A percentile compares a stretch with the other conserved stretches of the same genome.
These are phyloP conservation scores for Jordanella pulchra DNA, from an alignment of 2,797 vertebrate species.

Conservation along the genomic window DNA sequence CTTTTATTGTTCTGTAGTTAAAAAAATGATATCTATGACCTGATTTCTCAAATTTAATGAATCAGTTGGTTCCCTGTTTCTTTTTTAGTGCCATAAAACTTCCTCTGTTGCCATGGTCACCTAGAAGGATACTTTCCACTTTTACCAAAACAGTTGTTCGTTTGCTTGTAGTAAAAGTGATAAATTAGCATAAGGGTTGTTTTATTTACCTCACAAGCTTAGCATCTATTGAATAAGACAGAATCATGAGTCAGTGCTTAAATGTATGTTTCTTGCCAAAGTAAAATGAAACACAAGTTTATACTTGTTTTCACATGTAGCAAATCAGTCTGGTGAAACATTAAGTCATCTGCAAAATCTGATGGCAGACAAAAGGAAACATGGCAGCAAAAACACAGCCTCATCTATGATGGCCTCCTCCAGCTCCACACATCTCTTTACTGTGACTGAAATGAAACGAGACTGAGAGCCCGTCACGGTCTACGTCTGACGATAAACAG, in stretches of 20 bases:
- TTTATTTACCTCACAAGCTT: conserved; percentile 3
- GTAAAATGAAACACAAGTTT: conserved; percentile 11
- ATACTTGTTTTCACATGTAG: conserved; percentile 26
- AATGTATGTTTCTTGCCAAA: neutral
- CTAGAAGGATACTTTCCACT: neutral
- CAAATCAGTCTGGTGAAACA: conserved; percentile 22
- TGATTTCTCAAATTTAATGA: too few species aligned
- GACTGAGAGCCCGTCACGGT: conserved; percentile 48
- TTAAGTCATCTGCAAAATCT: conserved; percentile 43
- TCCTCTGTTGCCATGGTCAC: neutral
- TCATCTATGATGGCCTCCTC: conserved; percentile 48
- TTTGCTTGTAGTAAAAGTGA: neutral
- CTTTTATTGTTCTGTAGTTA: too few species aligned
- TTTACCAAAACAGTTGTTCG: neutral
- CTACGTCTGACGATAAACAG: conserved; percentile 67
- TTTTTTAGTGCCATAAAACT: neutral
- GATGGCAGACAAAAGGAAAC: conserved; percentile 36
- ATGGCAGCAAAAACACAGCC: conserved; percentile 42
- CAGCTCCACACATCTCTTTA: conserved; percentile 36
- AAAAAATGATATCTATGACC: too few species aligned
- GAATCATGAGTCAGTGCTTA: conserved; percentile 10
- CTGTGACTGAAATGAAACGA: conserved; percentile 50
- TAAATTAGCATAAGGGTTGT: neutral
- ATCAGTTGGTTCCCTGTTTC: too few species aligned
- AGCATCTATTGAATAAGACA: conserved; percentile 11